phyloP scores from a whole-genome alignment of 2,888 invertebrate genomes.

The Drosophila yooni region DNA sequence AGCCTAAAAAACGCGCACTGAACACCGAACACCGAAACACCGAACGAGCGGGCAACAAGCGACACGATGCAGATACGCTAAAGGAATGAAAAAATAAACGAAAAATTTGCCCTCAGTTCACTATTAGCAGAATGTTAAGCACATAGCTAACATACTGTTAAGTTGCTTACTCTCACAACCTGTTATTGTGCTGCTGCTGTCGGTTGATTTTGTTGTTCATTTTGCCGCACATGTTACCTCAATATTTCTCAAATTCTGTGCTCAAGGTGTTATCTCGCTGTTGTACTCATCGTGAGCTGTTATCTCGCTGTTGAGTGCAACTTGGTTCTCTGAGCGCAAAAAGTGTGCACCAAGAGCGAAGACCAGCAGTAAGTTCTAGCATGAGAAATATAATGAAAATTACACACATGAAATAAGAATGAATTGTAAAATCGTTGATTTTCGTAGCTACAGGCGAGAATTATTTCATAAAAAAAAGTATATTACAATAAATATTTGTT shows the following conservation, averaged over 20 bases:
- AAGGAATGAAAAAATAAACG: slow-evolving; percentile 51
- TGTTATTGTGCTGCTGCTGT: slow-evolving; percentile 41
- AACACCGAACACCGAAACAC: slow-evolving; percentile 40
- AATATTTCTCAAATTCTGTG: slow-evolving; percentile 20
- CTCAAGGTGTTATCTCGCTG: slow-evolving; percentile 34
- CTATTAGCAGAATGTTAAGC: slow-evolving; percentile 23
- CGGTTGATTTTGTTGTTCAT: slow-evolving; percentile 19
- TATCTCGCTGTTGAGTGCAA: slow-evolving; percentile 34
- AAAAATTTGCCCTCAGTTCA: slow-evolving; percentile 35
- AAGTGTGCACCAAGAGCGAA: slow-evolving; percentile 22
- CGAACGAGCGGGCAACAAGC: slow-evolving; percentile 46
- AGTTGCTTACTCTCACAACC: slow-evolving; percentile 19
- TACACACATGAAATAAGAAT: not conserved
- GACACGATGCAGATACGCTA: slow-evolving; percentile 58
- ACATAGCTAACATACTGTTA: slow-evolving; percentile 29
- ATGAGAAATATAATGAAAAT: slow-evolving; percentile 18
- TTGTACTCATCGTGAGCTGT: slow-evolving; percentile 23
- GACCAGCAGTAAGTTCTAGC: slow-evolving; percentile 10
- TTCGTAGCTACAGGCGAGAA: too few species aligned
- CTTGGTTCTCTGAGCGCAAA: slow-evolving; percentile 19
- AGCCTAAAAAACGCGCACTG: slow-evolving; percentile 65
- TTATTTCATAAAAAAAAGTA: not conserved
- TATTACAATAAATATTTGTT: not conserved
- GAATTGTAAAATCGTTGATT: not conserved
- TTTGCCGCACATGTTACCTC: slow-evolving; percentile 34